These are phyloP conservation scores for Mesochorus sp. DNA, from an alignment of 2,888 invertebrate genomes.

Conservation along the genomic window DNA sequence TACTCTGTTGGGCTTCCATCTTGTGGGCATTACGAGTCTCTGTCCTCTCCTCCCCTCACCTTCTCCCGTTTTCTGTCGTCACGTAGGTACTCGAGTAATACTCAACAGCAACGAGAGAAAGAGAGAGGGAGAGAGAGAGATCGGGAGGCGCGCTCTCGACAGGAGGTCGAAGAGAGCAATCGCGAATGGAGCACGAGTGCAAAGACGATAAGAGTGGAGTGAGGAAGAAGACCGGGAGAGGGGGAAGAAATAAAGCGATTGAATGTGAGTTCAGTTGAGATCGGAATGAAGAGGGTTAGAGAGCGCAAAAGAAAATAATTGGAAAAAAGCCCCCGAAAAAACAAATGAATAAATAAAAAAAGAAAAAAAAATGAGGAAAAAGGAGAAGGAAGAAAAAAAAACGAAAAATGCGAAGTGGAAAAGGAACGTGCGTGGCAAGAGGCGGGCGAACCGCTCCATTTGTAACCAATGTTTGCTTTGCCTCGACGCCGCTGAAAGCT, in stretches of 20 bases:
- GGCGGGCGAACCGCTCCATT: constrained; percentile 66
- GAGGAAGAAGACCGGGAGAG: not conserved
- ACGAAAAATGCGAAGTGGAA: constrained; percentile 22
- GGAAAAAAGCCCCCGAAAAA: constrained; percentile 53
- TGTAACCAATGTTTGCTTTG: constrained; percentile 75
- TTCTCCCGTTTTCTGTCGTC: constrained; percentile 28
- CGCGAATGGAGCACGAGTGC: constrained; percentile 26
- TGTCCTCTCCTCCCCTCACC: constrained; percentile 5
- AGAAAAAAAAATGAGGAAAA: constrained; percentile 40
- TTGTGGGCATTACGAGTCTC: constrained; percentile 19
- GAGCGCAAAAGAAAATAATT: constrained; percentile 14
- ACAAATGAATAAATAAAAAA: constrained; percentile 15
- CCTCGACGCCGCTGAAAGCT: constrained; percentile 73
- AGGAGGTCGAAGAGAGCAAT: constrained; percentile 59
- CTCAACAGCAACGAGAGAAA: constrained; percentile 46
- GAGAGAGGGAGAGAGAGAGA: too few species aligned
- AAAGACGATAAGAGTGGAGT: constrained; percentile 42
- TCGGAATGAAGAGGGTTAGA: constrained; percentile 25
- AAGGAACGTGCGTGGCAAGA: constrained; percentile 40
- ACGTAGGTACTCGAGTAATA: constrained; percentile 50
- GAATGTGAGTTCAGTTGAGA: constrained; percentile 28
- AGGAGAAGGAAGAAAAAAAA: constrained; percentile 34
- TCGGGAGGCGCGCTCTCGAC: constrained; percentile 48
- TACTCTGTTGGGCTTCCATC: constrained; percentile 26
- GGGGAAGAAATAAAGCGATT: not conserved